Evolutionary conservation across 1,140 invertebrate species (phyloP).

Genomic region (Periplaneta americana): DNA sequence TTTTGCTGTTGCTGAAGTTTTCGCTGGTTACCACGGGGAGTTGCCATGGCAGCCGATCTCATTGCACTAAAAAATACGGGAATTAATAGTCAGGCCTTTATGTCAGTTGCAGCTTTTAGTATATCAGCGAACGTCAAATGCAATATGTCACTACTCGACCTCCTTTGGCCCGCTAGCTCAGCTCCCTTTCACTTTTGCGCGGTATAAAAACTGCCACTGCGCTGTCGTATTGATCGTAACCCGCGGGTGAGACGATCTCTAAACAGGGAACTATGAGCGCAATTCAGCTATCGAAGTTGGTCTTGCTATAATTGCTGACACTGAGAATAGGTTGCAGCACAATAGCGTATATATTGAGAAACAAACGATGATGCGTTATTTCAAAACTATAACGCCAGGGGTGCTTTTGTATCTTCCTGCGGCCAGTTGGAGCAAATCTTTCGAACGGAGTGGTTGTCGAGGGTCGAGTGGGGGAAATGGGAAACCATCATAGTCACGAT

Average conservation of each 20-base stretch:
- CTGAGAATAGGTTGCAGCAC: too few species aligned
- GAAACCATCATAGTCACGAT: not conserved
- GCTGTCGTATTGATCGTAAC: not conserved
- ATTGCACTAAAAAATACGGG: not conserved
- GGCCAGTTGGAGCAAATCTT: not conserved
- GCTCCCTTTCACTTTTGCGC: constrained; percentile 1
- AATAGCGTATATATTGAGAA: too few species aligned
- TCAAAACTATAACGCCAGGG: not conserved
- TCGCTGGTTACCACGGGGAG: not conserved
- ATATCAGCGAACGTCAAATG: not conserved
- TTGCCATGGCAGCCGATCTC: not conserved
- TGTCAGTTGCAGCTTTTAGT: not conserved
- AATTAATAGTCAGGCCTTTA: not conserved
- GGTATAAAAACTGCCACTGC: not conserved
- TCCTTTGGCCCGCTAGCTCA: not conserved
- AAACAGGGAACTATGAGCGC: not conserved
- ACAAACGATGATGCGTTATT: too few species aligned
- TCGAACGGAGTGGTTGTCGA: not conserved
- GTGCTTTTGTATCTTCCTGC: not conserved
- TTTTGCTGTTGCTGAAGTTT: constrained; percentile 11
- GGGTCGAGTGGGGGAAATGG: not conserved
- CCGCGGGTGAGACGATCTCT: not conserved
- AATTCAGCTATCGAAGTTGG: not conserved
- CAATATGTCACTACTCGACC: not conserved
- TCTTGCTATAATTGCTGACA: too few species aligned